Conservation (phyloP, 2,888 invertebrate species). For the Hyles lineata region DNA sequence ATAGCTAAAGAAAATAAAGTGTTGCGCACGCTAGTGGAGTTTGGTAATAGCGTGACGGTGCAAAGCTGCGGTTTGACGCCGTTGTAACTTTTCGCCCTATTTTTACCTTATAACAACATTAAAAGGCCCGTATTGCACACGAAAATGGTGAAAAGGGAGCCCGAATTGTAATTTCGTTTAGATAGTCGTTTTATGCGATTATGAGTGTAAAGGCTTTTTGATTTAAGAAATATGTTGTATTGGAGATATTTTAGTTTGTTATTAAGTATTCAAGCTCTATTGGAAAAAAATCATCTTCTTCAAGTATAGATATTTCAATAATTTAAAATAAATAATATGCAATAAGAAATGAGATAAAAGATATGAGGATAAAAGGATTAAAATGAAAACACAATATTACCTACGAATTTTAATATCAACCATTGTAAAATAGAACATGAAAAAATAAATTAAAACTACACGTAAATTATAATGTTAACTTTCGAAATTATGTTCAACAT, state of each 20-base stretch:
- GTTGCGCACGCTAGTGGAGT: slow-evolving; percentile 49
- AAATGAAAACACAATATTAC: too few species aligned
- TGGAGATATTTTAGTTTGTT: not conserved
- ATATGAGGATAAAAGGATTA: too few species aligned
- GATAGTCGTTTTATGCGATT: slow-evolving; percentile 9
- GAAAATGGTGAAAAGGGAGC: slow-evolving; percentile 37
- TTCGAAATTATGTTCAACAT: not conserved
- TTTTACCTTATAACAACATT: slow-evolving; percentile 43
- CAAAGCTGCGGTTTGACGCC: slow-evolving; percentile 47
- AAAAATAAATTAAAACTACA: not conserved
- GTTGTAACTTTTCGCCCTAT: slow-evolving; percentile 53
- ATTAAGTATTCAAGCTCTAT: too few species aligned
- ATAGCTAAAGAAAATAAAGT: slow-evolving; percentile 55
- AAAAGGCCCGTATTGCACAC: slow-evolving; percentile 40
- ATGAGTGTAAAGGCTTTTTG: not conserved
- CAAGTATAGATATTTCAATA: too few species aligned
- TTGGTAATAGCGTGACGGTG: slow-evolving; percentile 53
- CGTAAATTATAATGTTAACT: not conserved
- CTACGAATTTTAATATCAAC: not conserved
- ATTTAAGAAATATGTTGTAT: not conserved
- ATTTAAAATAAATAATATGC: too few species aligned
- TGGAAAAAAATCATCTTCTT: too few species aligned
- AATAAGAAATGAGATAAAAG: too few species aligned
- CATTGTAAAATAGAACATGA: not conserved
- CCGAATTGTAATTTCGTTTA: slow-evolving; percentile 15